Conservation (phyloP, 2,797 vertebrate genomes). For the Pelobates cultripes region DNA sequence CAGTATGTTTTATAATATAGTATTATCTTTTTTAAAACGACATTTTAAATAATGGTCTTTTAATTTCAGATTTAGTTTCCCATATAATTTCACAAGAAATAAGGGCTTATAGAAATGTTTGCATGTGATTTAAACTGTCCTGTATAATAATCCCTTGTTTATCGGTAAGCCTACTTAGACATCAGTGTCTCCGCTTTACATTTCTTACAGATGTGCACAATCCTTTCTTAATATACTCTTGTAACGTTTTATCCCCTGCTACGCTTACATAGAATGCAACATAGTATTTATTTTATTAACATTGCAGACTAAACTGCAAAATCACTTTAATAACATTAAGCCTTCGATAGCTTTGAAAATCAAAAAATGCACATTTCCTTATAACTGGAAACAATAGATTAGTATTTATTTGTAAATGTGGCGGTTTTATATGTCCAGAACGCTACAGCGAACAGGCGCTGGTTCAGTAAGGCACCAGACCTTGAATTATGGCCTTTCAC, state of each 20-base stretch:
- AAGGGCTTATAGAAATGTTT: too few species aligned
- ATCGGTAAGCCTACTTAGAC: too few species aligned
- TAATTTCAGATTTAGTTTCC: too few species aligned
- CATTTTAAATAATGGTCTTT: too few species aligned
- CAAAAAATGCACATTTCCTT: not conserved
- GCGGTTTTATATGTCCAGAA: not conserved
- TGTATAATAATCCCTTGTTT: too few species aligned
- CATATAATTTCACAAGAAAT: too few species aligned
- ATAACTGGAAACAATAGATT: constrained; percentile 13
- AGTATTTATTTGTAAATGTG: constrained; percentile 3
- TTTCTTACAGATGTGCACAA: not conserved
- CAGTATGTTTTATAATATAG: too few species aligned
- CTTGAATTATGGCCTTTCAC: not conserved
- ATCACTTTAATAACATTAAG: not conserved
- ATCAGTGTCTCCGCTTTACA: too few species aligned
- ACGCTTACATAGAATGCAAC: constrained; percentile 2
- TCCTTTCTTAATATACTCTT: not conserved
- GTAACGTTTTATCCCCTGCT: not conserved
- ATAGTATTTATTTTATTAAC: constrained; percentile 26
- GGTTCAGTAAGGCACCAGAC: not conserved
- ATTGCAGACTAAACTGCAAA: not conserved
- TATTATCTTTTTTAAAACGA: too few species aligned
- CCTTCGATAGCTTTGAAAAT: not conserved
- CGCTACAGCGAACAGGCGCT: not conserved
- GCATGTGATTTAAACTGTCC: too few species aligned